Evolutionary conservation across 2,113 vertebrate genomes (phyloP), one percentile per base, ranked within the genome.

Genomic region (Macheiramphus alcinus): DNA sequence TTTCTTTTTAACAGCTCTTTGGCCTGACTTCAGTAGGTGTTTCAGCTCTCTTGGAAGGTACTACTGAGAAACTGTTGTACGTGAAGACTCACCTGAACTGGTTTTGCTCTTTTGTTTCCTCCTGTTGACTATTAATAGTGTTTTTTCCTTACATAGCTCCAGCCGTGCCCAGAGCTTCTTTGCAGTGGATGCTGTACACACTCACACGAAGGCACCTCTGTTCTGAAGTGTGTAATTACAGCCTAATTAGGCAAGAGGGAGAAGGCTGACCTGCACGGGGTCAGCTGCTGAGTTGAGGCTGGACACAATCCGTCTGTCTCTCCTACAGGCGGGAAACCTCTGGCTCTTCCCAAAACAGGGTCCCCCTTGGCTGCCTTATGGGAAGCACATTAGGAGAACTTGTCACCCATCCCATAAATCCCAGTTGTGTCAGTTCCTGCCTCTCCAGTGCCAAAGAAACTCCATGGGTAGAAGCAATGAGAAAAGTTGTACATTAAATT

Each of bases 271-370:
- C 42, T 71, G 45, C 19, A 11, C 0, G 9, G 45, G 73, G 22
- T 59, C 87, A 75, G 61, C 9, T 2, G 2, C 43, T 4, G 5
- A 22, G 9, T 0, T 16, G 38, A 66, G 53, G 45, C 36, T 78
- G 56, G 55, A 21, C 67, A 73, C 0, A 8, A 82, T 34, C 45
- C 0, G 0, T 32, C 92, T 62, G 61, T 2, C 13, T 9, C 14
- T 31, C 25, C 16, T 6, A 5, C 16, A 48, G 20, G 3, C 0
- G 0, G 48, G n/a, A 62, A 67, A 15, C n/a, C 50, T 10, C 65
- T 63, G 42, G 9, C 40, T 55, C 38, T 90, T 82, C 47, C 86
- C 62, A 85, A 67, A 79, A 52, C 22, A 40, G 14, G 10, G 3
- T 59, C 3, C 14, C 6, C 10, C 29, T 79, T 55, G 36, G 36